These are phyloP conservation scores for Meteorus sp. DNA, from an alignment of 1,140 invertebrate species.

Conservation along the genomic window DNA sequence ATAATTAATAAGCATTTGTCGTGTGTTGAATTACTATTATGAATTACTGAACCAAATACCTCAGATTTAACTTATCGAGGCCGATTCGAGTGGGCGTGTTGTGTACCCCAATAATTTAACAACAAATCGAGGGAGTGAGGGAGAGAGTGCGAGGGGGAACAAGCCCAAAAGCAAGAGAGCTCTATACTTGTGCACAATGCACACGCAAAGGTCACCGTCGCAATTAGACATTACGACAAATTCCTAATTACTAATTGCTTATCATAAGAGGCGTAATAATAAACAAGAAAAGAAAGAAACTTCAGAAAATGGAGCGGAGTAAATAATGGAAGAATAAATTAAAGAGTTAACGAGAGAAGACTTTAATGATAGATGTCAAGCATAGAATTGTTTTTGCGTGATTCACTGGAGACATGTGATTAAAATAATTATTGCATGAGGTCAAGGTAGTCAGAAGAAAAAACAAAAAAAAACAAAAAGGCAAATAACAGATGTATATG, in stretches of 20 bases:
- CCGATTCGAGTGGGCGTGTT: conserved; percentile 23
- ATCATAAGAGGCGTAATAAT: background rate
- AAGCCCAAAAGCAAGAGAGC: background rate
- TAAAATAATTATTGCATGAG: conserved; percentile 14
- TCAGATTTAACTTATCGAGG: conserved; percentile 11
- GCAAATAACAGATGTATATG: background rate
- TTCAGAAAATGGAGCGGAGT: no score
- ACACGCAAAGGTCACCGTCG: conserved; percentile 26
- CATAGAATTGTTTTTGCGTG: background rate
- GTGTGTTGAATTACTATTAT: background rate
- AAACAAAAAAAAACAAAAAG: no score
- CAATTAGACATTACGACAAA: conserved; percentile 23
- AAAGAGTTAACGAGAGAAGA: no score
- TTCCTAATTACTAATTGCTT: background rate
- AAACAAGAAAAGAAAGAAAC: no score
- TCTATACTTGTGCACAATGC: conserved; percentile 1
- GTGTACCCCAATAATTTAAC: conserved; percentile 22
- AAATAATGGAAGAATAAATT: no score
- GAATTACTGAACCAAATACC: no score
- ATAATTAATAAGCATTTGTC: conserved; percentile 3
- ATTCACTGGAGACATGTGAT: background rate
- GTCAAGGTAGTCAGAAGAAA: no score
- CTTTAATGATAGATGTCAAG: no score
- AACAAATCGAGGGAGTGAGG: conserved; percentile 6
- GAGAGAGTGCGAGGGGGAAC: no score